A percentile compares a stretch with the other conserved stretches of the same genome.
phyloP scores from a whole-genome alignment of 2,888 invertebrate species.

The Caradrina clavipalpis region DNA sequence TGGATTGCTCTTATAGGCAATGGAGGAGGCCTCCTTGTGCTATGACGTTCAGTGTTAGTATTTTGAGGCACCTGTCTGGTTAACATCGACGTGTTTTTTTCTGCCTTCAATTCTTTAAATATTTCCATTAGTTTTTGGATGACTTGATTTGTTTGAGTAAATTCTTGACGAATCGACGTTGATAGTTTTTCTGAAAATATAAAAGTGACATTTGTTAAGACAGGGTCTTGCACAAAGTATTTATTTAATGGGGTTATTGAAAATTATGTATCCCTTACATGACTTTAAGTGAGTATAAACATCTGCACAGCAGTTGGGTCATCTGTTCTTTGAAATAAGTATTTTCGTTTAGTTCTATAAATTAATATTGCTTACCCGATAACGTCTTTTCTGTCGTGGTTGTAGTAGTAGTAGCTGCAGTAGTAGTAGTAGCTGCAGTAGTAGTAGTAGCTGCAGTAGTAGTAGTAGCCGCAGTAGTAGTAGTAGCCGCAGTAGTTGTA shows the following conservation, averaged over 20 bases:
- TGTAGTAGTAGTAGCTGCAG: conserved; percentile 28
- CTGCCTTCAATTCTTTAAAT: conserved; percentile 72
- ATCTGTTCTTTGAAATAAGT: background rate
- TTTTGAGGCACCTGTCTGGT: conserved; percentile 23
- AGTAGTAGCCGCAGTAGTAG: no score
- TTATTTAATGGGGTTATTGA: background rate
- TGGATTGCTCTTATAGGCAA: background rate
- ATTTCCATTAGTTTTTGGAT: conserved; percentile 76
- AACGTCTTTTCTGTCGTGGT: conserved; percentile 18
- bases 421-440: conserved; percentile 1
- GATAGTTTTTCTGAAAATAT: conserved; percentile 57
- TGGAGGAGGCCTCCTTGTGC: background rate
- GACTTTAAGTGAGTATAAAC: background rate
- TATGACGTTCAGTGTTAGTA: background rate
- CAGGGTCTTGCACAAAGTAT: background rate
- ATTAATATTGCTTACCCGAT: conserved; percentile 32
- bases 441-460: conserved; percentile 30
- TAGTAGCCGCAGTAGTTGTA: no score
- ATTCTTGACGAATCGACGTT: conserved; percentile 34
- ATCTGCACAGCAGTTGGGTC: background rate
- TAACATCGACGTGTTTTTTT: conserved; percentile 59
- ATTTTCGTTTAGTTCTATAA: background rate
- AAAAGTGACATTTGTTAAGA: background rate
- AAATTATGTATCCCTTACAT: background rate
- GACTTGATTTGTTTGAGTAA: conserved; percentile 59